These are phyloP conservation scores for Piscicola geometra DNA, from an alignment of 2,888 invertebrate genomes.

Conservation along the genomic window DNA sequence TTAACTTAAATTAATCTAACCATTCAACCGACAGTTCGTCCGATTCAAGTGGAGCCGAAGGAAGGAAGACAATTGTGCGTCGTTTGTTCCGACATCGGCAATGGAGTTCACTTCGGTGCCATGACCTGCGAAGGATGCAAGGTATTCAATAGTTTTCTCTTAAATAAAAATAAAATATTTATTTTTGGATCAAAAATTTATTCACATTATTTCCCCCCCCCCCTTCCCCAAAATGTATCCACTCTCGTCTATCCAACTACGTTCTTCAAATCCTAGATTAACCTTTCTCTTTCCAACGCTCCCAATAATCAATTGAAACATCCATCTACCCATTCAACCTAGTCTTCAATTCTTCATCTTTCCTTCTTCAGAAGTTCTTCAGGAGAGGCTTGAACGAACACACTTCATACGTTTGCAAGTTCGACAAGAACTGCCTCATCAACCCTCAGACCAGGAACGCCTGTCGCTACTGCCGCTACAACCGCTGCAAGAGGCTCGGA, in stretches of 20 bases:
- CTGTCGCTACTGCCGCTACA: slow-evolving; percentile 53
- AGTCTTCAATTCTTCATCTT: no score
- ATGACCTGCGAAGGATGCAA: slow-evolving; percentile 56
- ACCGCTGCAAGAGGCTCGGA: slow-evolving; percentile 51
- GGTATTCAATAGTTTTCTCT: slow-evolving; percentile 48
- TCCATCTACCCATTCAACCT: no score
- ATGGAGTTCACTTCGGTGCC: slow-evolving; percentile 52
- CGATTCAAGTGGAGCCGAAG: slow-evolving; percentile 39
- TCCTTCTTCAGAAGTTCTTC: slow-evolving; percentile 51
- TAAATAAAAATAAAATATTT: no score
- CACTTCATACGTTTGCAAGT: slow-evolving; percentile 50
- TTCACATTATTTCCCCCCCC: no score
- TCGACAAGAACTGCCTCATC: slow-evolving; percentile 48
- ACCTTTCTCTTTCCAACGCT: no score
- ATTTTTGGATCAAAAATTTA: no score
- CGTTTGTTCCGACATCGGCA: slow-evolving; percentile 42
- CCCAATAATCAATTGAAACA: no score
- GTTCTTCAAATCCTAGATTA: no score
- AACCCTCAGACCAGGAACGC: slow-evolving; percentile 53
- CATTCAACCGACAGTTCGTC: slow-evolving; percentile 40
- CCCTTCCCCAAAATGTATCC: no score
- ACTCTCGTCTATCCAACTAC: no score
- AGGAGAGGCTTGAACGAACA: slow-evolving; percentile 51
- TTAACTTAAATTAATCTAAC: no score
- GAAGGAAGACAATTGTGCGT: slow-evolving; percentile 42